Base-by-base conservation (phyloP, 1,140 invertebrate species). In the Phymastichus coffea region DNA sequence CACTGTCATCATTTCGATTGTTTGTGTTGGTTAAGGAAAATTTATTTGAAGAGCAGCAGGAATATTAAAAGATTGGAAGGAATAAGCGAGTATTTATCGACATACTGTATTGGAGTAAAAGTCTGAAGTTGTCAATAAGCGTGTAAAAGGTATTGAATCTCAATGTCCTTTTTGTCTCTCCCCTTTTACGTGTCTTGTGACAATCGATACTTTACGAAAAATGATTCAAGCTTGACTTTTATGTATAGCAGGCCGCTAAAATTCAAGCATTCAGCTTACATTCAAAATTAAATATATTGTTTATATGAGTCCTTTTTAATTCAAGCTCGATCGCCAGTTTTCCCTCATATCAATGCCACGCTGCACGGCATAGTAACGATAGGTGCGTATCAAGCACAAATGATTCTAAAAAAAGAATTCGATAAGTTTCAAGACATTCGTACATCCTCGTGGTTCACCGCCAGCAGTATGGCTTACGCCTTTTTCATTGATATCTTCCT, bases 301-400 rank as follows among this genome's bases (percentile, higher is more conserved):
- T 12, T 12, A 7, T 41, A 43, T 33, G 51, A 10, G 33, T 48
- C 22, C 40, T 47, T 72, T 71, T 37, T 69, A 38, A 25, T 75
- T 74, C 30, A 70, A 89, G 87, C 85, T 55, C 81, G 86, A 52
- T 88, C 87, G 69, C 93, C 92, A 28, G 86, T 93, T 2, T 91
- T 92, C 65, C 91, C 91, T 14, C 92, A 97, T 72, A 78, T 97
- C 44, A 93, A 89, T 72, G 87, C 93, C 22, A 89, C 93, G 0
- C 78, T 96, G 1, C 89, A 92, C 75, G 94, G 94, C 4, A 80
- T 97, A 40, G 85, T 89, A 1, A 96, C 94, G 0, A 93, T 98
- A 51, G 81, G 94, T 55, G 92, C 94, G 0, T 94, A 91, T 65
- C 81, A 84, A 20, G 87, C 88, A 0, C 85, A 94, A 74, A 81